phyloP scores from a whole-genome alignment of 2,888 invertebrate genomes.

The Drosophila quinaria region DNA sequence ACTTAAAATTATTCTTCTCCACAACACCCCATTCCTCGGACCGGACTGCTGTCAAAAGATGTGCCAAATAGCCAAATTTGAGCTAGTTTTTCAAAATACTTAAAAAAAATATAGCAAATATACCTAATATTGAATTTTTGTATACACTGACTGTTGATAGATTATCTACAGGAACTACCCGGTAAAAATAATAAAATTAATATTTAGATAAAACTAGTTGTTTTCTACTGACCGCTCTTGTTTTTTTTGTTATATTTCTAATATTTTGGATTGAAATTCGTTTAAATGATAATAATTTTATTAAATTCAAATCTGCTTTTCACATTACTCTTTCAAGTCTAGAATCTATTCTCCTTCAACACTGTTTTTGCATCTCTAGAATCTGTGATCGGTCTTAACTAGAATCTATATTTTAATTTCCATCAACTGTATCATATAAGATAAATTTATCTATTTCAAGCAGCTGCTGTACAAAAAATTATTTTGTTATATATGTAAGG shows the following conservation, averaged over 20 bases:
- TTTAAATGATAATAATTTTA: too few relatives aligned
- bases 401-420: too few relatives aligned
- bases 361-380: too few relatives aligned
- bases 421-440: too few relatives aligned
- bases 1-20: conserved; percentile 23
- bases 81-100: conserved; percentile 16
- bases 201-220: neutral
- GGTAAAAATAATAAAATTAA: neutral
- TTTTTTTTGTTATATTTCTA: neutral
- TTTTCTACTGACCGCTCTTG: neutral
- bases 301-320: too few relatives aligned
- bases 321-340: too few relatives aligned
- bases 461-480: neutral
- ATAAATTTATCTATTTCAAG: too few relatives aligned
- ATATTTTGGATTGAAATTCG: neutral
- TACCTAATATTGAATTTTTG: neutral
- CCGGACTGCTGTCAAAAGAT: conserved; percentile 14
- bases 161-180: neutral
- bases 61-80: conserved; percentile 47
- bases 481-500: neutral
- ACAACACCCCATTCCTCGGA: neutral
- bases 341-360: too few relatives aligned
- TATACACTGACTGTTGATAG: neutral
- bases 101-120: conserved; percentile 7
- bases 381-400: too few relatives aligned